Conservation (phyloP, 92 coral and sea anemone genomes). For the Epizoanthus stellaris region DNA sequence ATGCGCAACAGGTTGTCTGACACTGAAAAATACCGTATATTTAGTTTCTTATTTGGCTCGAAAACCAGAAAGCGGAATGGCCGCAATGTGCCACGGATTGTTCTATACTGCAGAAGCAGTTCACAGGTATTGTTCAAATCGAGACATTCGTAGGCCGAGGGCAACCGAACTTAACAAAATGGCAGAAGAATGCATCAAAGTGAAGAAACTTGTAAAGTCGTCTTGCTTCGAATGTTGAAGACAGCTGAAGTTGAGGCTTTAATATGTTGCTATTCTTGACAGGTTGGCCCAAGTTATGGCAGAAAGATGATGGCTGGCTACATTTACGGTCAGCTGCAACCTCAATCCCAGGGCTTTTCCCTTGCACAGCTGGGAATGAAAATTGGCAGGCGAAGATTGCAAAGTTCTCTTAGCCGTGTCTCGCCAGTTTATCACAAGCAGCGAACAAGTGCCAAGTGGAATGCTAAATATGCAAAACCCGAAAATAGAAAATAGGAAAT, state of each 20-base stretch:
- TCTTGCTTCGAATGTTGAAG: not conserved
- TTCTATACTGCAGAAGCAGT: slow-evolving; percentile 9
- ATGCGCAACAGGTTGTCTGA: too few relatives aligned
- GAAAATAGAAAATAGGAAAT: too few relatives aligned
- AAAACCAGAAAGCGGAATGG: too few relatives aligned
- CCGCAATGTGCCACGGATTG: too few relatives aligned
- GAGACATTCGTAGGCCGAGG: not conserved
- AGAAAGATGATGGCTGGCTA: slow-evolving; percentile 49
- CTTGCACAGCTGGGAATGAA: slow-evolving; percentile 12
- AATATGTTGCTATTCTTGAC: not conserved
- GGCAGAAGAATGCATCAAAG: slow-evolving; percentile 27
- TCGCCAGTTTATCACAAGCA: slow-evolving; percentile 42
- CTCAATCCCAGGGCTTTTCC: too few relatives aligned
- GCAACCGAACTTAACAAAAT: slow-evolving; percentile 30
- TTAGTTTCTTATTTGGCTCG: too few relatives aligned
- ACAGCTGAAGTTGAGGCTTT: not conserved
- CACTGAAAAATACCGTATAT: too few relatives aligned
- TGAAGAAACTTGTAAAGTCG: slow-evolving; percentile 15
- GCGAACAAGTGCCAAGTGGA: not conserved
- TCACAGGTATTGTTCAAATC: slow-evolving; percentile 6
- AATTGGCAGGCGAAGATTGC: slow-evolving; percentile 31
- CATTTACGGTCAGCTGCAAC: not conserved
- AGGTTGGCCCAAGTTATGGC: slow-evolving; percentile 45
- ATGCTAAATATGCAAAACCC: too few relatives aligned
- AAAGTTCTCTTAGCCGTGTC: slow-evolving; percentile 16